These are phyloP conservation scores for Takifugu rubripes DNA, from an alignment of 2,797 vertebrate species.

Conservation along the genomic window DNA sequence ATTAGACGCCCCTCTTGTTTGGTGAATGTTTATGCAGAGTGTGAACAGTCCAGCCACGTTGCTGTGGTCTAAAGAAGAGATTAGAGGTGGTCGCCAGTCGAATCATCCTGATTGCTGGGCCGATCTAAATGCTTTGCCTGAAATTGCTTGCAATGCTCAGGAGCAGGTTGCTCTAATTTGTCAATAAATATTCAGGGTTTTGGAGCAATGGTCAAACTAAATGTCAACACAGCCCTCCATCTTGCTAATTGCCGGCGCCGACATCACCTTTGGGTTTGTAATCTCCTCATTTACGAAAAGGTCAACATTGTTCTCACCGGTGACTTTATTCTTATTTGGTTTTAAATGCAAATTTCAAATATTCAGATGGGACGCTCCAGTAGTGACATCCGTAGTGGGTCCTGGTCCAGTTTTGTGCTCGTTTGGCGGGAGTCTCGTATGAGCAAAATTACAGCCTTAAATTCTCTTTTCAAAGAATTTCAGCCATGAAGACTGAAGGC, in stretches of 20 bases:
- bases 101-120: conserved; percentile 68
- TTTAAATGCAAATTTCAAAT: conserved; percentile 44
- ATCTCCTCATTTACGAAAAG: conserved; percentile 56
- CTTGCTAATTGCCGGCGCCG: conserved; percentile 48
- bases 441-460: too few relatives aligned
- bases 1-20: conserved; percentile 56
- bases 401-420: too few relatives aligned
- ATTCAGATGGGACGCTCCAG: neutral
- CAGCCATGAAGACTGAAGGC: too few relatives aligned
- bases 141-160: conserved; percentile 41
- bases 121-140: conserved; percentile 53
- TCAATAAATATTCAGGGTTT: conserved; percentile 71
- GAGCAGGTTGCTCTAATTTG: conserved; percentile 42
- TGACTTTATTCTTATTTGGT: conserved; percentile 29
- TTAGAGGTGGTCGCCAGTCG: conserved; percentile 65
- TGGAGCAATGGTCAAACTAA: conserved; percentile 61
- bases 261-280: conserved; percentile 26
- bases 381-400: too few relatives aligned
- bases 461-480: too few relatives aligned
- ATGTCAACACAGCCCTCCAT: conserved; percentile 61
- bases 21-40: conserved; percentile 69
- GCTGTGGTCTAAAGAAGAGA: conserved; percentile 63
- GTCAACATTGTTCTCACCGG: conserved; percentile 47
- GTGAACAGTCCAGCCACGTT: conserved; percentile 66
- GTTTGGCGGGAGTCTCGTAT: too few relatives aligned